These are phyloP conservation scores for Germaria angustata DNA, from an alignment of 2,888 invertebrate species.

Conservation along the genomic window DNA sequence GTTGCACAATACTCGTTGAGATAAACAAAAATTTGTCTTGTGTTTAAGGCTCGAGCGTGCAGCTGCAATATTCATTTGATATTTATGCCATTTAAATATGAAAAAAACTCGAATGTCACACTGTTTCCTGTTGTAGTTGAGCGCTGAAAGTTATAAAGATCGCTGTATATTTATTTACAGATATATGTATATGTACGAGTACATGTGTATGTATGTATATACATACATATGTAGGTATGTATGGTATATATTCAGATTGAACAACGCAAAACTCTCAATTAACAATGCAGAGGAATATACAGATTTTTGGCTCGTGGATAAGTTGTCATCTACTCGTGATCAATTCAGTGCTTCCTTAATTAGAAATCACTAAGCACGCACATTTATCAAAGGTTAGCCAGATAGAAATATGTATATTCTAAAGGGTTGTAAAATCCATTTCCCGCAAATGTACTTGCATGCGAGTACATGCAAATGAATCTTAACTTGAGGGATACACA, in stretches of 20 bases:
- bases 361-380: neutral
- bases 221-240: no score
- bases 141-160: constrained; percentile 16
- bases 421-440: constrained; percentile 10
- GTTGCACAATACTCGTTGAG: constrained; percentile 39
- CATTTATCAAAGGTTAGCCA: constrained; percentile 7
- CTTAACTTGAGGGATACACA: constrained; percentile 66
- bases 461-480: constrained; percentile 76
- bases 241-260: constrained; percentile 11
- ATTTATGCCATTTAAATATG: constrained; percentile 21
- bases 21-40: constrained; percentile 32
- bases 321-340: constrained; percentile 40
- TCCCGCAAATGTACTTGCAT: neutral
- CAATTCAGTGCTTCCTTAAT: constrained; percentile 26
- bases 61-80: constrained; percentile 55
- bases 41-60: constrained; percentile 33
- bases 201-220: no score
- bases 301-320: constrained; percentile 46
- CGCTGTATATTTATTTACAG: constrained; percentile 17
- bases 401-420: neutral
- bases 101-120: constrained; percentile 1
- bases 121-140: neutral
- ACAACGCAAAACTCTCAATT: constrained; percentile 33
- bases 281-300: neutral
- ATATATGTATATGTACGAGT: no score